Percentiles rank a stretch among this genome's conserved stretches.
phyloP scores from a whole-genome alignment of 2,113 vertebrate genomes.

The Grallaria varia region DNA sequence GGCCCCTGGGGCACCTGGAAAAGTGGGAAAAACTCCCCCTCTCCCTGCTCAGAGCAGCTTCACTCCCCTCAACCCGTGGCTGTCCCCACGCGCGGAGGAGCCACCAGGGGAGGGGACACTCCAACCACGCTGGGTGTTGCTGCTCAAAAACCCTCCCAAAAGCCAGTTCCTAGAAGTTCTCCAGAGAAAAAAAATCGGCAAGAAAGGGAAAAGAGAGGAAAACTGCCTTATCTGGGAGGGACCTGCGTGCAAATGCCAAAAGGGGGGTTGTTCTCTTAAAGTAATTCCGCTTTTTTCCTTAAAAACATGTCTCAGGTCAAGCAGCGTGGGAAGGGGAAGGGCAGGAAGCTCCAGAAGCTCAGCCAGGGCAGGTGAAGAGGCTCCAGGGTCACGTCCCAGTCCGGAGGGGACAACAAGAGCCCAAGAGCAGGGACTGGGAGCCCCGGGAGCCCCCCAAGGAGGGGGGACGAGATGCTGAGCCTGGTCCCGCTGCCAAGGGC shows the following conservation, averaged over 20 bases:
- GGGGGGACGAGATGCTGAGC: neutral
- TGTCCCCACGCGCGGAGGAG: neutral
- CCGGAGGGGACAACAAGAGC: neutral
- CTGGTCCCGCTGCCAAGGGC: neutral
- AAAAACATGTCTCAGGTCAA: accelerated
- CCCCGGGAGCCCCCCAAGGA: no score
- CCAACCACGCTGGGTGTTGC: neutral
- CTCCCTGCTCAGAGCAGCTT: neutral
- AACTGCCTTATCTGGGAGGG: neutral
- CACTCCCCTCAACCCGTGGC: accelerated
- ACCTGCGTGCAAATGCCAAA: neutral
- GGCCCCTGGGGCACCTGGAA: neutral
- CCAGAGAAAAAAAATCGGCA: neutral
- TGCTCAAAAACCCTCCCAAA: neutral
- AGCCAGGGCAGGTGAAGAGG: neutral
- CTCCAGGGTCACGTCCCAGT: neutral
- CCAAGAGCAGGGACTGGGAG: accelerated
- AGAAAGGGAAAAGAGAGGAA: neutral
- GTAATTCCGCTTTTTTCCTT: neutral
- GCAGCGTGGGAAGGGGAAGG: neutral
- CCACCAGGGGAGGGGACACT: neutral
- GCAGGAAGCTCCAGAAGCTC: neutral
- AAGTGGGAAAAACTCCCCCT: neutral
- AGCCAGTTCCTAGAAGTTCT: neutral
- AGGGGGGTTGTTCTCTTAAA: neutral